Conservation (phyloP, 2,888 invertebrate genomes). For the Xanthia icteritia region DNA sequence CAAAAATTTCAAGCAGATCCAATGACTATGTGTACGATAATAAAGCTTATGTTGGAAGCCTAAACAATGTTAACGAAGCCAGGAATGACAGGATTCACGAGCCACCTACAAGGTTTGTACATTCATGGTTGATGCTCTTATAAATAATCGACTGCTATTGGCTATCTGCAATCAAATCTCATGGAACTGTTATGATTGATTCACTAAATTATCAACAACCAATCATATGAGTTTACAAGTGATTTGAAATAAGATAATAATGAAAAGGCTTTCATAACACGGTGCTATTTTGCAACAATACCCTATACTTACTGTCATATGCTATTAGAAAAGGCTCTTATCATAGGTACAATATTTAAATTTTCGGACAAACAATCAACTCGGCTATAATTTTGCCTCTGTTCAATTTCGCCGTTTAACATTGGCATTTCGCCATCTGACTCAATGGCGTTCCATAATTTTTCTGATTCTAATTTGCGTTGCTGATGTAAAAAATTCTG, state of each 20-base stretch:
- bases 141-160: conserved; percentile 16
- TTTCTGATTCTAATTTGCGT: neutral
- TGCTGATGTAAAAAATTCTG: neutral
- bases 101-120: conserved; percentile 76
- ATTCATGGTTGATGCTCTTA: neutral
- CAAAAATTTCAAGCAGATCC: conserved; percentile 54
- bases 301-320: neutral
- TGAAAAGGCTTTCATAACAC: conserved; percentile 2
- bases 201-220: neutral
- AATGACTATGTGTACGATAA: conserved; percentile 83
- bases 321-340: neutral
- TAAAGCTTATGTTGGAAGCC: conserved; percentile 80
- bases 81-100: conserved; percentile 47
- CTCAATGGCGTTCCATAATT: neutral
- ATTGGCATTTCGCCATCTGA: neutral
- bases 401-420: neutral
- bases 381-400: neutral
- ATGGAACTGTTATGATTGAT: conserved; percentile 14
- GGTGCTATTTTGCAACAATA: neutral
- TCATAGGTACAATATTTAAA: neutral
- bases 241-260: neutral
- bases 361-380: neutral
- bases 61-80: conserved; percentile 71
- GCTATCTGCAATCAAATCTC: conserved; percentile 14
- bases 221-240: neutral